Percentiles rank a stretch among this genome's conserved stretches.
phyloP scores from a whole-genome alignment of 2,888 invertebrate genomes.

The Polymixis flavicincta region DNA sequence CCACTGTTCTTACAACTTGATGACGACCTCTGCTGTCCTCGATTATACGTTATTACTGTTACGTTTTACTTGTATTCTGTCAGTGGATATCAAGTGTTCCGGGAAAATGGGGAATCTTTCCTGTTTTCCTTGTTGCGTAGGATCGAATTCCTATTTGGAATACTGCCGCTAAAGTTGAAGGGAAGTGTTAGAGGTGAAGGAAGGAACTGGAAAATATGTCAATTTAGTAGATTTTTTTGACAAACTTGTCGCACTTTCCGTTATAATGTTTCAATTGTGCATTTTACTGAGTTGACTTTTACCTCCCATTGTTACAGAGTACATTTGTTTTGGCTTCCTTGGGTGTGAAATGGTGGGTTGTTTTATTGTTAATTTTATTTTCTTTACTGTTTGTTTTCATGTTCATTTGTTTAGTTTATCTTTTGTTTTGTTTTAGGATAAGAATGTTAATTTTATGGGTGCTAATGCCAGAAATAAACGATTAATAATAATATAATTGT shows the following conservation, averaged over 20 bases:
- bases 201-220: neutral
- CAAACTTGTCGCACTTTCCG: neutral
- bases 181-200: neutral
- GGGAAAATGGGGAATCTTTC: slow-evolving; percentile 28
- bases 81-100: slow-evolving; percentile 26
- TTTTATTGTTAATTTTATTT: too few relatives aligned
- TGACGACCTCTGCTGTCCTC: slow-evolving; percentile 65
- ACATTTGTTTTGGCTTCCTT: too few relatives aligned
- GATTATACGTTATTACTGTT: slow-evolving; percentile 65
- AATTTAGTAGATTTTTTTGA: neutral
- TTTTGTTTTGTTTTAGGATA: too few relatives aligned
- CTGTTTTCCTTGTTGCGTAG: slow-evolving; percentile 31
- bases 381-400: too few relatives aligned
- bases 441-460: too few relatives aligned
- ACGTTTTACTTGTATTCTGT: slow-evolving; percentile 59
- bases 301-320: too few relatives aligned
- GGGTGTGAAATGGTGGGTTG: too few relatives aligned
- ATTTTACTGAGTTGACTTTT: too few relatives aligned
- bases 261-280: too few relatives aligned
- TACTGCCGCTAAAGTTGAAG: neutral
- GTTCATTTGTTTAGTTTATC: too few relatives aligned
- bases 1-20: slow-evolving; percentile 61
- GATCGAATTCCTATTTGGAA: slow-evolving; percentile 15
- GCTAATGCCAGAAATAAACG: too few relatives aligned
- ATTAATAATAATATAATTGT: too few relatives aligned